These are phyloP conservation scores for Chrysopa pallens DNA, from an alignment of 1,140 invertebrate species.

Conservation along the genomic window DNA sequence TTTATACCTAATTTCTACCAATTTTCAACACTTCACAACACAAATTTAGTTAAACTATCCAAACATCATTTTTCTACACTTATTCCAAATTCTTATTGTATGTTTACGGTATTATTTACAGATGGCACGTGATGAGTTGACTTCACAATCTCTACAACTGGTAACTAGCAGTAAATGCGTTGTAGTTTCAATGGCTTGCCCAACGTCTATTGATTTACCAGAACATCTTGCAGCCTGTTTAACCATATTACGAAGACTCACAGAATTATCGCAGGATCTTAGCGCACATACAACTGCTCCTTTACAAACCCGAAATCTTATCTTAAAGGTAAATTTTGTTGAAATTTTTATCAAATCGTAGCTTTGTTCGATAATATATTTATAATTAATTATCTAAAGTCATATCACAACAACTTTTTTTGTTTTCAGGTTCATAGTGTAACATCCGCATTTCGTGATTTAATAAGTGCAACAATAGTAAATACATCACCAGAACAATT, in stretches of 20 bases:
- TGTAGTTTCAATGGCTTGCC: constrained; percentile 57
- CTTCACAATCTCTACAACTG: constrained; percentile 56
- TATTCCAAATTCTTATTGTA: constrained; percentile 7
- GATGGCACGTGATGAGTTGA: constrained; percentile 56
- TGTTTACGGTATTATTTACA: constrained; percentile 14
- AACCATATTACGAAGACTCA: constrained; percentile 41
- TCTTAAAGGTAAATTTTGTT: constrained; percentile 40
- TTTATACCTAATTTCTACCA: too few relatives aligned
- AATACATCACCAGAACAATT: constrained; percentile 24
- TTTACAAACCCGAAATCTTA: constrained; percentile 58
- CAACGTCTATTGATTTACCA: constrained; percentile 32
- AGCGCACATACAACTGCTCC: constrained; percentile 56
- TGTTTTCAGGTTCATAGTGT: constrained; percentile 37
- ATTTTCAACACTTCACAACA: too few relatives aligned
- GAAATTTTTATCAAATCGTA: too few relatives aligned
- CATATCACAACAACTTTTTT: background rate
- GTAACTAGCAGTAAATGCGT: constrained; percentile 69
- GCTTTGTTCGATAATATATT: too few relatives aligned
- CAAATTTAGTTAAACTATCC: background rate
- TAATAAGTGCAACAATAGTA: constrained; percentile 40
- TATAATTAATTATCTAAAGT: too few relatives aligned
- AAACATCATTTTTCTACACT: background rate
- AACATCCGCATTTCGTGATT: constrained; percentile 53
- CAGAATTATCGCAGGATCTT: constrained; percentile 49
- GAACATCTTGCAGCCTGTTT: constrained; percentile 51